phyloP scores from a whole-genome alignment of 1,140 invertebrate species.

The Arctopsyche grandis region DNA sequence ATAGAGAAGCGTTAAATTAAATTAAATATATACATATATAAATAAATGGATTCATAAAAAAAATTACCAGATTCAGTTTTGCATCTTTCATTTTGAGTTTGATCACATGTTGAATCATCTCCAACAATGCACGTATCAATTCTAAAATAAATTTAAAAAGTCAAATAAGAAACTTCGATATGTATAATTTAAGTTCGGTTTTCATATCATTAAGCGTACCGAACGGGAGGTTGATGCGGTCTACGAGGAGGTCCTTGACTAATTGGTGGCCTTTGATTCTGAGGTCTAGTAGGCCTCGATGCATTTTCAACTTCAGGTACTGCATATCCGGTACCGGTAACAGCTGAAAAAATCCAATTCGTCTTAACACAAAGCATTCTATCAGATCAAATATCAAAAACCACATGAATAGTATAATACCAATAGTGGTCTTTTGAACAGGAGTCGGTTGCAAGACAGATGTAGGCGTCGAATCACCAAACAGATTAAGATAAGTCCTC shows the following conservation, averaged over 20 bases:
- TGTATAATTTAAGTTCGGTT: no score
- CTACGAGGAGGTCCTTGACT: conserved; percentile 47
- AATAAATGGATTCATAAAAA: neutral
- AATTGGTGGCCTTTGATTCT: conserved; percentile 57
- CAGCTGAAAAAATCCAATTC: conserved; percentile 52
- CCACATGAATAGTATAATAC: conserved; percentile 1
- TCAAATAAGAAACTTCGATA: neutral
- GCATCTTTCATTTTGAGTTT: conserved; percentile 87
- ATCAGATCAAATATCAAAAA: neutral
- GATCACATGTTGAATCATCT: conserved; percentile 91
- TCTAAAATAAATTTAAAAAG: conserved; percentile 59
- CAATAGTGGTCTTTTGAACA: conserved; percentile 52
- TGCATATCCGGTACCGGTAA: conserved; percentile 67
- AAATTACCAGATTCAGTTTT: conserved; percentile 78
- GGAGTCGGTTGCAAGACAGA: conserved; percentile 40
- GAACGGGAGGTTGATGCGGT: conserved; percentile 59
- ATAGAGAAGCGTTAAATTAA: neutral
- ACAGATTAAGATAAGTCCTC: conserved; percentile 86
- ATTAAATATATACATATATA: neutral
- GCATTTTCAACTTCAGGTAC: conserved; percentile 63
- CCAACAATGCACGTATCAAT: conserved; percentile 96
- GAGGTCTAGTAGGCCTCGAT: conserved; percentile 54
- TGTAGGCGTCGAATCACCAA: conserved; percentile 68
- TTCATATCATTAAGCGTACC: conserved; percentile 55
- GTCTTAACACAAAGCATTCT: neutral